phyloP scores from a whole-genome alignment of 2,888 invertebrate genomes.

The Dasypogon diadema region DNA sequence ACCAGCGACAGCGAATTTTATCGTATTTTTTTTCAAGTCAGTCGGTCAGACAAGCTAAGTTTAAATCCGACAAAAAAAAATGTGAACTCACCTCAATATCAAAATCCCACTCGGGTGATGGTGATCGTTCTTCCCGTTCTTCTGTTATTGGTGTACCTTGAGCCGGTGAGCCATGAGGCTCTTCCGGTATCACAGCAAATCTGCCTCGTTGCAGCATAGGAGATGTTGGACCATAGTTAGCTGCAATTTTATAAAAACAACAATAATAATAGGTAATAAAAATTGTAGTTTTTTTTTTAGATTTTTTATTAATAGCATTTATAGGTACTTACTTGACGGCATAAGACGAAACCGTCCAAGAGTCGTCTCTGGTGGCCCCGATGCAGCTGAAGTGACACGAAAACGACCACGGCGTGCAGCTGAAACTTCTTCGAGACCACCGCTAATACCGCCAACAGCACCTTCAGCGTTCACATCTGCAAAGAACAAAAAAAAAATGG shows the following conservation, averaged over 20 bases:
- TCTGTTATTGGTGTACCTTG: constrained; percentile 62
- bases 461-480: constrained; percentile 60
- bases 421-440: constrained; percentile 62
- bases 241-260: constrained; percentile 59
- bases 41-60: no score
- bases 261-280: background rate
- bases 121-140: constrained; percentile 63
- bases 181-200: constrained; percentile 69
- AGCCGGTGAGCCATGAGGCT: constrained; percentile 68
- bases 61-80: no score
- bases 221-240: constrained; percentile 67
- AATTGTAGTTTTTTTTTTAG: no score
- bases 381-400: constrained; percentile 70
- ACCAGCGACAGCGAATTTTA: no score
- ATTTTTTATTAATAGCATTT: background rate
- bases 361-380: constrained; percentile 68
- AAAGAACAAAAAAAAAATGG: constrained; percentile 2
- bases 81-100: constrained; percentile 64
- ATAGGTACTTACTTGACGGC: constrained; percentile 65
- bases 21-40: no score
- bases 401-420: constrained; percentile 70
- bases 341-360: constrained; percentile 68
- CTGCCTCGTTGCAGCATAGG: constrained; percentile 68
- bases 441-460: constrained; percentile 62
- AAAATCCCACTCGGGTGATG: constrained; percentile 69